Conservation (phyloP, 37 sponge, comb jelly and placozoan genomes). For the Ianthella basta region DNA sequence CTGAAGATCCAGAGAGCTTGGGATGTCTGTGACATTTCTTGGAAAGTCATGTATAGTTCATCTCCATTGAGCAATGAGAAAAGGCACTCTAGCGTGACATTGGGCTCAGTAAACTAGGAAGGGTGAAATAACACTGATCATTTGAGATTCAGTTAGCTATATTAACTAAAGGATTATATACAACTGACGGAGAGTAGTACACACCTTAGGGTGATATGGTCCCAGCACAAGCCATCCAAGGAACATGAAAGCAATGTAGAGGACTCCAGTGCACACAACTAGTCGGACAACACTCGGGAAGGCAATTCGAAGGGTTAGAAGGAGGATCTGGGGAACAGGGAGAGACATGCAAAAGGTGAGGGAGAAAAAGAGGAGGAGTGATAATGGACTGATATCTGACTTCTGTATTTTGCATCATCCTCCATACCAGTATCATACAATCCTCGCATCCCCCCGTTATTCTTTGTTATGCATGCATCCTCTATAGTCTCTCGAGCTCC, state of each 20-base stretch:
- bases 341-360: too few species aligned
- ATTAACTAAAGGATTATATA: too few species aligned
- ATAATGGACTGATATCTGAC: too few species aligned
- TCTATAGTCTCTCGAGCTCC: too few species aligned
- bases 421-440: too few species aligned
- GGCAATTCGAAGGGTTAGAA: slow-evolving; percentile 30
- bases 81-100: slow-evolving; percentile 84
- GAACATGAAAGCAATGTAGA: slow-evolving; percentile 88
- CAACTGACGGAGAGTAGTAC: too few species aligned
- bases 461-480: too few species aligned
- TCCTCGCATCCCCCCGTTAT: too few species aligned
- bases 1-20: slow-evolving; percentile 73
- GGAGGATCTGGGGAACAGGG: slow-evolving; percentile 42
- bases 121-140: too few species aligned
- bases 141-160: too few species aligned
- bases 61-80: slow-evolving; percentile 98
- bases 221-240: slow-evolving; percentile 91
- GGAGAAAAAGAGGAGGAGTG: too few species aligned
- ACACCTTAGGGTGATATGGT: slow-evolving; percentile 90
- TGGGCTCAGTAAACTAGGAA: slow-evolving; percentile 73
- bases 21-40: slow-evolving; percentile 62
- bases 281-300: slow-evolving; percentile 87
- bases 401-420: too few species aligned
- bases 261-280: slow-evolving; percentile 76
- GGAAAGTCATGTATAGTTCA: slow-evolving; percentile 93